phyloP scores from a whole-genome alignment of 2,888 invertebrate species.

The Campoplex capitator region DNA sequence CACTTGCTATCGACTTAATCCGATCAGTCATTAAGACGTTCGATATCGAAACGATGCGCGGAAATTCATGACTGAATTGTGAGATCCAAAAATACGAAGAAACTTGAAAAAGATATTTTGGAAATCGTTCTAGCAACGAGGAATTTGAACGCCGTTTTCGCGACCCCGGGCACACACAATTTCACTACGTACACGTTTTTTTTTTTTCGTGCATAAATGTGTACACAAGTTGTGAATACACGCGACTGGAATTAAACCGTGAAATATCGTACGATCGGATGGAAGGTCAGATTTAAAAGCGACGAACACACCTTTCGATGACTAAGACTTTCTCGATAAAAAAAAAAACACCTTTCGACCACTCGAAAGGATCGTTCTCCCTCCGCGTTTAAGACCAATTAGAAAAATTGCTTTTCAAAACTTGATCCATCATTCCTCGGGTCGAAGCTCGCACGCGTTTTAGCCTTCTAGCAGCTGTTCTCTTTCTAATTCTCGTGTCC shows the following conservation, averaged over 20 bases:
- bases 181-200: background rate
- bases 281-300: conserved; percentile 24
- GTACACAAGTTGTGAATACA: background rate
- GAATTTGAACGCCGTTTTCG: background rate
- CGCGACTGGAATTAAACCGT: background rate
- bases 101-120: background rate
- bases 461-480: conserved; percentile 73
- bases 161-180: background rate
- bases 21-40: background rate
- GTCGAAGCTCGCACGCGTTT: conserved; percentile 73
- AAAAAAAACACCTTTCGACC: conserved; percentile 53
- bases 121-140: background rate
- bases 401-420: conserved; percentile 82
- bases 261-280: conserved; percentile 23
- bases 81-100: background rate
- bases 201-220: background rate
- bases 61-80: background rate
- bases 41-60: conserved; percentile 11
- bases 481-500: background rate
- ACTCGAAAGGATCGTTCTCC: conserved; percentile 27
- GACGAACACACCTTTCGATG: conserved; percentile 80
- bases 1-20: background rate
- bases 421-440: conserved; percentile 80
- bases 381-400: conserved; percentile 75
- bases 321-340: conserved; percentile 75